Percentiles rank a stretch among this genome's conserved stretches.
These are phyloP conservation scores for Scophthalmus maximus DNA, from an alignment of 2,113 vertebrate species.

Conservation along the genomic window DNA sequence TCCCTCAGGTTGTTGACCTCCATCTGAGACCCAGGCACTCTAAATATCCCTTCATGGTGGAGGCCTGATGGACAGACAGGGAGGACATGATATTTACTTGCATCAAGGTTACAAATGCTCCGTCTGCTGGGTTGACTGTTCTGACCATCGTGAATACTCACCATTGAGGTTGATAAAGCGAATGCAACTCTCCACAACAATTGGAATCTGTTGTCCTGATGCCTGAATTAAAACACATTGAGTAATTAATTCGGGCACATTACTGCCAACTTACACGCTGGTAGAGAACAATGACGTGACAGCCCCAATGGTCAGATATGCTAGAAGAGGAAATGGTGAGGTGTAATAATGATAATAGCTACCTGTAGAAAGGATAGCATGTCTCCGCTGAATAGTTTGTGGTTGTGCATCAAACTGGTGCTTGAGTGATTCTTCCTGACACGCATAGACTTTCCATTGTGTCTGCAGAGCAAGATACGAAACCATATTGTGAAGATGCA, in stretches of 20 bases:
- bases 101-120: background rate
- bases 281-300: background rate
- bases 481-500: background rate
- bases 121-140: background rate
- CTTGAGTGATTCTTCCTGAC: slow-evolving; percentile 68
- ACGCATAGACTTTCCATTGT: slow-evolving; percentile 66
- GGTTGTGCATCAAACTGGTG: slow-evolving; percentile 77
- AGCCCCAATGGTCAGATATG: background rate
- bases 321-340: background rate
- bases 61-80: slow-evolving; percentile 78
- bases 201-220: slow-evolving; percentile 81
- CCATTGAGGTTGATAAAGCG: slow-evolving; percentile 90
- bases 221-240: slow-evolving; percentile 57
- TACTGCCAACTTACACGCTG: background rate
- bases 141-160: slow-evolving; percentile 57
- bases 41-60: slow-evolving; percentile 93
- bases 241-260: background rate
- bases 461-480: slow-evolving; percentile 63
- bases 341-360: background rate
- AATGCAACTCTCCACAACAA: slow-evolving; percentile 89
- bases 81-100: background rate
- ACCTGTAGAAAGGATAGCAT: slow-evolving; percentile 86
- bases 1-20: slow-evolving; percentile 87
- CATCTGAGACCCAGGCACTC: slow-evolving; percentile 87
- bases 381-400: slow-evolving; percentile 85